phyloP scores from a whole-genome alignment of 2,797 vertebrate species.

The Hylomyscus alleni region DNA sequence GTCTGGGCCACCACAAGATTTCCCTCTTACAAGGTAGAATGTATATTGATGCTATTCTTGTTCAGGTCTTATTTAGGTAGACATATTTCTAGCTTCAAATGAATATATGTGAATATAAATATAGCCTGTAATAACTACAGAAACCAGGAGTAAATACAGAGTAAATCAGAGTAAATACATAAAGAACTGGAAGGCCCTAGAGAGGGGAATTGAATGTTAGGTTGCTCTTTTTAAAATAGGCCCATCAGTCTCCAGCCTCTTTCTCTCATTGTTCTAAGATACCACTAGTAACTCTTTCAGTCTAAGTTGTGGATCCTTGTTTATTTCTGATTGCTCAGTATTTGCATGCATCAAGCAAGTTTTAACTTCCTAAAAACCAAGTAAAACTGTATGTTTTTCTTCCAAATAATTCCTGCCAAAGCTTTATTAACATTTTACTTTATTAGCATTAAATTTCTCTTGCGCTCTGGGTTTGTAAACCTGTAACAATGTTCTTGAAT shows the following conservation, averaged over 20 bases:
- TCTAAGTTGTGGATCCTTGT: not conserved
- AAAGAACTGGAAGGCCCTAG: not conserved
- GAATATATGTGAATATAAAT: not conserved
- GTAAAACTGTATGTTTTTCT: not conserved
- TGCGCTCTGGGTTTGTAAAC: constrained; percentile 24
- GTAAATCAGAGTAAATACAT: not conserved
- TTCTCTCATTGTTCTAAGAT: not conserved
- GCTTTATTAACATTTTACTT: constrained; percentile 7
- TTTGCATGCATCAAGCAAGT: not conserved
- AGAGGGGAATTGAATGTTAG: not conserved
- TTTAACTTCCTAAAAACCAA: not conserved
- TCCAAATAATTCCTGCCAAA: not conserved
- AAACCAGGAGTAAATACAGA: too few relatives aligned
- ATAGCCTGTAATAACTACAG: not conserved
- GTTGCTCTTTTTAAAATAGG: not conserved
- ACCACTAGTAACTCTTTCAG: not conserved
- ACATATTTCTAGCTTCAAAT: not conserved
- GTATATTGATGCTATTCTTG: not conserved
- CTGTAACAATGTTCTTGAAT: not conserved
- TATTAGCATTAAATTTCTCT: constrained; percentile 24
- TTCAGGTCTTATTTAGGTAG: not conserved
- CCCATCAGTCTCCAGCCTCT: not conserved
- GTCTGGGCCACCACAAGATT: not conserved
- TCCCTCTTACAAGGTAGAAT: not conserved
- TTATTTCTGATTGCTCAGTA: not conserved